Evolutionary conservation across 2,797 vertebrate genomes (phyloP), one percentile per base, ranked within the genome.

Genomic region (Macropus fuliginosus): DNA sequence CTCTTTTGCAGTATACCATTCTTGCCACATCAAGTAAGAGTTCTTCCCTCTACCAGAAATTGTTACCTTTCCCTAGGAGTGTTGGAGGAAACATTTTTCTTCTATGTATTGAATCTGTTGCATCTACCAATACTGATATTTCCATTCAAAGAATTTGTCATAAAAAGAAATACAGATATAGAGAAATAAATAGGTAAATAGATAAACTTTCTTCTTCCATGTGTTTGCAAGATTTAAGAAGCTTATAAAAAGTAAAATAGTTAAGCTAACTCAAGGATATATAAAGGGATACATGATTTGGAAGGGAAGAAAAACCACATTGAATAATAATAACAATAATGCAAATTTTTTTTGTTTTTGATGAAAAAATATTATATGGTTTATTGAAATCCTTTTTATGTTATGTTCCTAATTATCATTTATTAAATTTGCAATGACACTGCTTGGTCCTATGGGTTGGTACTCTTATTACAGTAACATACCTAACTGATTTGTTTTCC

Each of bases 81-180:
- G 34, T 92, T 56, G 97, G 91, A 94, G 59, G 24, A 96, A 92
- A 1, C 3, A 87, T 92, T 93, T 81, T 92, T 50, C 91, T 9
- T 0, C 50, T 52, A 6, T 4, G 0, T 91, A 96, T 94, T 96
- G 93, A 96, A 96, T 95, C 34, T 31, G 3, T 28, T 96, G 0
- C 91, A 92, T 94, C 18, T 56, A 90, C 54, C 52, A 9, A 1
- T 56, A 90, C 9, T 97, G 28, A 96, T 97, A 93, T 91, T 40
- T 95, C 96, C 13, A 81, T 93, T 9, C 28, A 92, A 96, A 96
- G 74, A 54, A 96, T 94, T 96, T 95, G 54, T 94, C 0, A 59
- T 56, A 95, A 95, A 95, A 89, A 13, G 11, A 91, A 97, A 92
- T 55, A 13, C 2, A 55, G 54, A 55, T 10, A 55, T 18, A 55